A percentile compares a stretch with the other conserved stretches of the same genome.
Evolutionary conservation across 2,113 vertebrate genomes (phyloP).

Genomic region (Oreotrochilus melanogaster): DNA sequence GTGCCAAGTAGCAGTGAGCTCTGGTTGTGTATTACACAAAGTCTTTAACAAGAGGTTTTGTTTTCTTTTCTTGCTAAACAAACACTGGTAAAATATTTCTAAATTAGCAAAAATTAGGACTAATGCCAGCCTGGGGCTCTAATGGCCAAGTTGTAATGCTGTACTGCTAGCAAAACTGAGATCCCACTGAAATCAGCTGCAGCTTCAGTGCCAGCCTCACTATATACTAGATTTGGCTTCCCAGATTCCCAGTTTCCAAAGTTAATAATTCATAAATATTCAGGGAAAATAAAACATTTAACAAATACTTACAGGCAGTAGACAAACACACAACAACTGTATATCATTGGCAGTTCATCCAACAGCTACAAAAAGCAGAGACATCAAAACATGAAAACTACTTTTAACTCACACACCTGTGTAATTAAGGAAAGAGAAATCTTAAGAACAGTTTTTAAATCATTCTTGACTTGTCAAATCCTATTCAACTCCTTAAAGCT

Average conservation of each 20-base stretch:
- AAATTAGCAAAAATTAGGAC: not conserved
- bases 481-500: not conserved
- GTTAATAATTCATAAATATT: not conserved
- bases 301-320: slow-evolving; percentile 95
- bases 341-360: slow-evolving; percentile 99
- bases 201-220: not conserved
- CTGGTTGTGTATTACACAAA: not conserved
- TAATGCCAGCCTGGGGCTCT: not conserved
- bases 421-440: not conserved
- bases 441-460: not conserved
- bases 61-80: not conserved
- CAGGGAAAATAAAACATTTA: not conserved
- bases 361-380: slow-evolving; percentile 84
- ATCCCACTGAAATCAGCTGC: not conserved
- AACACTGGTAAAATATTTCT: not conserved
- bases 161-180: not conserved
- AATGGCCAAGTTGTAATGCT: not conserved
- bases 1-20: not conserved
- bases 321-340: slow-evolving; percentile 96
- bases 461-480: not conserved
- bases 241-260: not conserved
- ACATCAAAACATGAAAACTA: slow-evolving; percentile 43
- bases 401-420: not conserved
- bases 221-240: not conserved
- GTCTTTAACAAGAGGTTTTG: not conserved